phyloP scores from a whole-genome alignment of 2,113 vertebrate species.

The Dendropsophus ebraccatus region DNA sequence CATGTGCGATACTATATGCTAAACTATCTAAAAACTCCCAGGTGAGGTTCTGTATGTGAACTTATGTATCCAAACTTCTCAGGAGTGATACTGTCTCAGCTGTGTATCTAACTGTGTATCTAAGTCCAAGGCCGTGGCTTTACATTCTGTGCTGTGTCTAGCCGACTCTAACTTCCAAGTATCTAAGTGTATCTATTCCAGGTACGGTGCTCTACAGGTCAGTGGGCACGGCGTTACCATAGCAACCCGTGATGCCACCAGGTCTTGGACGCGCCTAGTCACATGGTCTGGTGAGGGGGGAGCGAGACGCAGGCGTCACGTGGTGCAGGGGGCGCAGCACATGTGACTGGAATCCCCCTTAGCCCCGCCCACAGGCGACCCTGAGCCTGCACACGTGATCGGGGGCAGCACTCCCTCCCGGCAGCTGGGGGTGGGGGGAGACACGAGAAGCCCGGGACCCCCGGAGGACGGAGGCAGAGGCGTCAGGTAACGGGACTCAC shows the following conservation, averaged over 20 bases:
- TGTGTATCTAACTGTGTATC: no score
- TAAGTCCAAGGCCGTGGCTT: no score
- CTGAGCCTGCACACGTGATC: background rate
- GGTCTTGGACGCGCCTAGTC: background rate
- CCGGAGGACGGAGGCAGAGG: background rate
- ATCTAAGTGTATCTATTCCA: no score
- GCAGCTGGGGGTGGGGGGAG: background rate
- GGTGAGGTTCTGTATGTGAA: no score
- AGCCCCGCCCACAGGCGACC: background rate
- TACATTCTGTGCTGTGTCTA: no score
- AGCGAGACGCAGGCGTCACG: background rate
- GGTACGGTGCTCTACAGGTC: no score
- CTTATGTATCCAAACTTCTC: no score
- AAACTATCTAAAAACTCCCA: no score
- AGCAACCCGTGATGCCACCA: background rate
- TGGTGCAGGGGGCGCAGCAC: background rate
- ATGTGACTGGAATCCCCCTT: slow-evolving; percentile 11
- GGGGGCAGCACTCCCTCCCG: background rate
- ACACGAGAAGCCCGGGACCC: background rate
- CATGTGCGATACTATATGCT: no score
- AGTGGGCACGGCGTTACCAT: background rate
- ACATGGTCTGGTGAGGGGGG: background rate
- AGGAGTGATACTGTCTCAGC: no score
- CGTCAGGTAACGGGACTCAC: background rate
- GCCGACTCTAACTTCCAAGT: no score